Conservation (phyloP, 2,113 vertebrate genomes). For the Lepus europaeus region DNA sequence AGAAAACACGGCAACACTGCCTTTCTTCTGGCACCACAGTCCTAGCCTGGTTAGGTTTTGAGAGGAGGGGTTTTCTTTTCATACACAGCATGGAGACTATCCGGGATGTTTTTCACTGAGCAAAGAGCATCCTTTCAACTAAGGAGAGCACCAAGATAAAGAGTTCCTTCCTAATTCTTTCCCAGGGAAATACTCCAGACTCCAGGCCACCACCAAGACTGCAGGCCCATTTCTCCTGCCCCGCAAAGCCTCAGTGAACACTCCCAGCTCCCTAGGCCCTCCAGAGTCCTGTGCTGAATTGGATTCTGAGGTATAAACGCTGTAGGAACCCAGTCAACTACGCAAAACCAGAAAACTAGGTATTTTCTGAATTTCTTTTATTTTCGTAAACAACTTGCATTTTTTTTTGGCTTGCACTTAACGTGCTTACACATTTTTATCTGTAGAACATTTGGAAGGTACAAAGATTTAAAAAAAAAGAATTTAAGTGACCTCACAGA, state of each 20-base stretch:
- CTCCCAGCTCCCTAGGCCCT: background rate
- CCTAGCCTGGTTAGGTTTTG: background rate
- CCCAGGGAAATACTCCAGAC: background rate
- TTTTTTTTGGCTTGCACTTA: background rate
- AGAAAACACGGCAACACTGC: background rate
- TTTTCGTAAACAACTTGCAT: slow-evolving; percentile 46
- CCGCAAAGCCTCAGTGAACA: background rate
- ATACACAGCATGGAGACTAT: slow-evolving; percentile 4
- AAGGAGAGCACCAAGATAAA: background rate
- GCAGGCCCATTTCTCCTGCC: background rate
- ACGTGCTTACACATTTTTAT: slow-evolving; percentile 3
- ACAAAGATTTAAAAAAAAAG: background rate
- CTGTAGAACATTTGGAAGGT: background rate
- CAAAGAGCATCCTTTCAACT: background rate
- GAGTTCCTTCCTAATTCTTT: background rate
- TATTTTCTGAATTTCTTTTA: slow-evolving; percentile 63
- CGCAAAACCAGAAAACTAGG: slow-evolving; percentile 22
- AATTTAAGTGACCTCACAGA: slow-evolving; percentile 4
- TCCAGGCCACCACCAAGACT: background rate
- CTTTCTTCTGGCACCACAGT: background rate
- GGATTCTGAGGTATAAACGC: slow-evolving; percentile 10
- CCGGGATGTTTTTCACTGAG: background rate
- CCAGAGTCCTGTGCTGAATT: background rate
- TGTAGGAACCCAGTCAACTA: slow-evolving; percentile 24
- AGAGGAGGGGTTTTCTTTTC: background rate